phyloP scores from a whole-genome alignment of 2,888 invertebrate genomes.

The Linyphia triangularis region DNA sequence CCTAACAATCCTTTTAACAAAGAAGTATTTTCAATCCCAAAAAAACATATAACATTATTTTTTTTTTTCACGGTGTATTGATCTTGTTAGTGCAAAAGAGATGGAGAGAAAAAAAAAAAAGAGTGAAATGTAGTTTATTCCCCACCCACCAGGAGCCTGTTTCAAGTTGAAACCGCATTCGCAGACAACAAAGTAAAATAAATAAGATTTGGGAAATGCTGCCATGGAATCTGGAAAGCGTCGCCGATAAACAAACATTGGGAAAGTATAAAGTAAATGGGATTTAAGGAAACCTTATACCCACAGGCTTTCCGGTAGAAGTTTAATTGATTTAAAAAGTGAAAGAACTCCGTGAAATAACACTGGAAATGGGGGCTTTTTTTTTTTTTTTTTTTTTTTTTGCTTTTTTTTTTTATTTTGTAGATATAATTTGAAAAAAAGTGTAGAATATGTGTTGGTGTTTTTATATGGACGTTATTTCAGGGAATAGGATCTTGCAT shows the following conservation, averaged over 20 bases:
- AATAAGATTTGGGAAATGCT: conserved; percentile 29
- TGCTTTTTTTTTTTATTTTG: neutral
- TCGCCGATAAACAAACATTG: conserved; percentile 14
- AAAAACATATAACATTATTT: neutral
- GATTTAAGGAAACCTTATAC: conserved; percentile 15
- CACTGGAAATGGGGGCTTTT: neutral
- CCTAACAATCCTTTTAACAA: neutral
- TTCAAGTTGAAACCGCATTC: neutral
- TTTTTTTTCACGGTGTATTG: conserved; percentile 1
- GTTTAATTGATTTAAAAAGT: conserved; percentile 29
- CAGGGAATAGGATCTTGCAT: too few species aligned
- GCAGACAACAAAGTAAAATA: conserved; percentile 8
- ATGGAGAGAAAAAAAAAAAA: neutral
- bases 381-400: neutral
- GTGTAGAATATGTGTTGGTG: too few species aligned
- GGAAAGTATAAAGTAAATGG: conserved; percentile 1
- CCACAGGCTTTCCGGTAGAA: neutral
- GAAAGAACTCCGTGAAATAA: neutral
- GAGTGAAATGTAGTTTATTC: neutral
- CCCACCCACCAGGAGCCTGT: neutral
- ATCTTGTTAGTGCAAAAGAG: conserved; percentile 17
- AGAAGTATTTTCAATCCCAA: neutral
- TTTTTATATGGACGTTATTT: too few species aligned
- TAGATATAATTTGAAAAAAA: neutral
- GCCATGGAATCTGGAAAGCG: conserved; percentile 2